phyloP scores from a whole-genome alignment of 1,140 invertebrate species.

The Zophobas morio region DNA sequence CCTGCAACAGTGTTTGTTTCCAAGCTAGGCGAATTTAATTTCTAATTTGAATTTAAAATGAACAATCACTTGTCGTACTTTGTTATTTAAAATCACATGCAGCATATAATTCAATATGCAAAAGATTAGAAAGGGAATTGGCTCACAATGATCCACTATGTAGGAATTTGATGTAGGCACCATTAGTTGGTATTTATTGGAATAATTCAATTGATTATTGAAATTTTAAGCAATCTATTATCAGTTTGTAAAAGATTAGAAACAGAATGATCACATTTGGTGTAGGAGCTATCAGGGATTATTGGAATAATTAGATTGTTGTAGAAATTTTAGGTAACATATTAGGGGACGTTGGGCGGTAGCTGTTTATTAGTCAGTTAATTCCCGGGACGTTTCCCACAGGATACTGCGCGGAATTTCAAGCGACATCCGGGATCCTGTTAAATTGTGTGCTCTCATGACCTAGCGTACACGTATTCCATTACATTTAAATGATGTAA shows the following conservation, averaged over 20 bases:
- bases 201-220: too few relatives aligned
- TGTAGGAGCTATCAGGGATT: too few relatives aligned
- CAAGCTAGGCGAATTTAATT: background rate
- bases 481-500: constrained; percentile 3
- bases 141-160: background rate
- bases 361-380: background rate
- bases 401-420: constrained; percentile 18
- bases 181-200: too few relatives aligned
- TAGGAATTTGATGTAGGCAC: too few relatives aligned
- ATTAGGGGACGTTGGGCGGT: background rate
- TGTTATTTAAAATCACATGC: background rate
- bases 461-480: constrained; percentile 35
- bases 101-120: constrained; percentile 21
- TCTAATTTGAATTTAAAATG: background rate
- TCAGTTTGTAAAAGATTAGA: too few relatives aligned
- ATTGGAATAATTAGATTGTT: too few relatives aligned
- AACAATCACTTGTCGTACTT: constrained; percentile 14
- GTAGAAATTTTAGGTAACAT: too few relatives aligned
- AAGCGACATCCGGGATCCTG: constrained; percentile 9
- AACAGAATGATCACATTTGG: too few relatives aligned
- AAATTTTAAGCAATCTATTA: too few relatives aligned
- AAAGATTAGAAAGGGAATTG: constrained; percentile 32
- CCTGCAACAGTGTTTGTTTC: background rate
- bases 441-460: constrained; percentile 25
- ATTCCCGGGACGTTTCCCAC: constrained; percentile 12